These are phyloP conservation scores for Anas bernieri DNA, from an alignment of 2,797 vertebrate species.

Conservation along the genomic window DNA sequence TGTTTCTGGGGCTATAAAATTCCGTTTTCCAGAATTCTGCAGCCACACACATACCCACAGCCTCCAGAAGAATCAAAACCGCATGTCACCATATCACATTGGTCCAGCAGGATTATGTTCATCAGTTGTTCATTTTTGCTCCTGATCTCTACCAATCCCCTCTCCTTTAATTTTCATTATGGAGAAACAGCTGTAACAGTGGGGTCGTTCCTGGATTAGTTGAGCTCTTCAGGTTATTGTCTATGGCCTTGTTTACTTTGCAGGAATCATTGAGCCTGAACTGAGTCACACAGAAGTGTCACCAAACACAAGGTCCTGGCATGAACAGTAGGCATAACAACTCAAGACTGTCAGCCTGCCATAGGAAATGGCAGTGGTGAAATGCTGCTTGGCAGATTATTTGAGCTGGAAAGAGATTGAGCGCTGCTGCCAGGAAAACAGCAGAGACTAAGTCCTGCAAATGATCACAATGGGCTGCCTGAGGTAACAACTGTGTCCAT, in stretches of 20 bases:
- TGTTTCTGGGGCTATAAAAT: background rate
- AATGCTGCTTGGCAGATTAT: conserved; percentile 8
- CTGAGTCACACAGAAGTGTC: background rate
- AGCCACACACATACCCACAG: background rate
- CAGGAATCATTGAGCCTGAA: background rate
- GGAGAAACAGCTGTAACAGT: background rate
- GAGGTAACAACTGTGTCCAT: background rate
- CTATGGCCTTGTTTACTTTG: conserved; percentile 32
- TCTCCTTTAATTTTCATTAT: conserved; percentile 23
- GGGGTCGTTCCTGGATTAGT: conserved; percentile 1
- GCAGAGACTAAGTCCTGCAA: background rate
- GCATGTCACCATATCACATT: background rate
- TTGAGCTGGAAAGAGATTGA: background rate
- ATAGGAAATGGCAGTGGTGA: background rate
- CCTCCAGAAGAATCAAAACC: background rate
- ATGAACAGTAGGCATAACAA: background rate
- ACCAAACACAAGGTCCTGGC: background rate
- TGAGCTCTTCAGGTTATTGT: conserved; percentile 19
- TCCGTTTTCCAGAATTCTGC: background rate
- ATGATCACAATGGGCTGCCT: background rate
- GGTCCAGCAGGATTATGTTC: background rate
- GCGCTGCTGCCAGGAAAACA: background rate
- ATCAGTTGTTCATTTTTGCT: conserved; percentile 36
- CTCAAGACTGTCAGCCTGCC: background rate
- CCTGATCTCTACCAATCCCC: background rate